Conservation (phyloP, 2,113 vertebrate genomes). For the Noturus placidus region DNA sequence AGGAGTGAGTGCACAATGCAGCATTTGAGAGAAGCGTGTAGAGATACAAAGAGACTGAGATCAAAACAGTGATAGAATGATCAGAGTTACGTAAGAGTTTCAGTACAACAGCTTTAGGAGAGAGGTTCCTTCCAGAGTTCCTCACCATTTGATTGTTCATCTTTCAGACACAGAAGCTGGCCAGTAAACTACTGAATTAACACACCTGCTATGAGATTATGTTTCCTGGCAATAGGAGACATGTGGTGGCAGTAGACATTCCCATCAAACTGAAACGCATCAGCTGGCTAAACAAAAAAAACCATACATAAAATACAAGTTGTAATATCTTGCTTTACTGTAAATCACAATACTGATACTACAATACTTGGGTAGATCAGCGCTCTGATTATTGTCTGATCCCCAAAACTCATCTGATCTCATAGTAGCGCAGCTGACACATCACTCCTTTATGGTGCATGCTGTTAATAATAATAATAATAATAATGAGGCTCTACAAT, state of each 20-base stretch:
- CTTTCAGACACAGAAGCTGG: neutral
- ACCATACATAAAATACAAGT: slow-evolving; percentile 28
- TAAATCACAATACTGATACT: neutral
- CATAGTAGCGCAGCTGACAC: neutral
- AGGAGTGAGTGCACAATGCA: neutral
- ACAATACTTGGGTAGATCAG: neutral
- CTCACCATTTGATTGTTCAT: neutral
- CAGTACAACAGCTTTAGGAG: neutral
- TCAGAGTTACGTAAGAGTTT: neutral
- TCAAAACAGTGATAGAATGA: neutral
- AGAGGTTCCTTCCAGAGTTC: too few species aligned
- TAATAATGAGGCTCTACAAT: neutral
- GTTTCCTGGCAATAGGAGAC: slow-evolving; percentile 89
- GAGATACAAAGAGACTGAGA: neutral
- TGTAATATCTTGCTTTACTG: neutral
- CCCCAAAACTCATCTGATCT: neutral
- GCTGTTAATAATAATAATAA: neutral
- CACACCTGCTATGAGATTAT: slow-evolving; percentile 94
- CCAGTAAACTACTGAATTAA: neutral
- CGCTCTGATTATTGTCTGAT: neutral
- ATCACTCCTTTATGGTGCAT: neutral
- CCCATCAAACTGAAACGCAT: slow-evolving; percentile 88
- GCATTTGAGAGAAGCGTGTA: neutral
- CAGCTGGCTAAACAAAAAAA: slow-evolving; percentile 76
- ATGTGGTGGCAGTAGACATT: slow-evolving; percentile 94